Evolutionary conservation across 1,140 invertebrate genomes (phyloP).

Genomic region (Scaptomyza montana): DNA sequence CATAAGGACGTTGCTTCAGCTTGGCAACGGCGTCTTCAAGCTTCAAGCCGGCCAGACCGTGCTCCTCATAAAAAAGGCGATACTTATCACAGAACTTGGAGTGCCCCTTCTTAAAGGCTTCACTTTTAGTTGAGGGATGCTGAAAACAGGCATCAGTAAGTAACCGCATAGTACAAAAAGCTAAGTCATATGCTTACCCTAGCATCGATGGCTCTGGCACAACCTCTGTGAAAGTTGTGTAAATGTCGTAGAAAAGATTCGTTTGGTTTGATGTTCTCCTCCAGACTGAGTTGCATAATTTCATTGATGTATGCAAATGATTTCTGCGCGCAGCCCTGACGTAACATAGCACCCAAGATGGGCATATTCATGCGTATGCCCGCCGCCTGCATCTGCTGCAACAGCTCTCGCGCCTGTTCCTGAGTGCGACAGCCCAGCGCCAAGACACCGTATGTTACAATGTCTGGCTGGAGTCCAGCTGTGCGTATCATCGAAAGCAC

Average conservation of each 20-base stretch:
- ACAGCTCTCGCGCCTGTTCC: conserved; percentile 86
- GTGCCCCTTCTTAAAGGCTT: conserved; percentile 79
- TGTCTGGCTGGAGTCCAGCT: conserved; percentile 87
- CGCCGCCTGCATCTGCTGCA: conserved; percentile 88
- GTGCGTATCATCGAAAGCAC: conserved; percentile 87
- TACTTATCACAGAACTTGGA: conserved; percentile 85
- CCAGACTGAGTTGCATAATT: conserved; percentile 87
- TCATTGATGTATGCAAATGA: conserved; percentile 88
- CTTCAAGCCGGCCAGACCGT: conserved; percentile 84
- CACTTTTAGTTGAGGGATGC: conserved; percentile 68
- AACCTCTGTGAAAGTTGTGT: conserved; percentile 84
- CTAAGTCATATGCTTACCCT: conserved; percentile 80
- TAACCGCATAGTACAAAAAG: not conserved
- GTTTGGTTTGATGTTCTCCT: conserved; percentile 86
- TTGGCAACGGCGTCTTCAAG: conserved; percentile 83
- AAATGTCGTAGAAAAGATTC: conserved; percentile 85
- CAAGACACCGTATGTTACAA: conserved; percentile 94
- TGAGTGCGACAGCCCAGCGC: conserved; percentile 89
- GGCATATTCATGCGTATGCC: conserved; percentile 88
- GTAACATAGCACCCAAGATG: conserved; percentile 89
- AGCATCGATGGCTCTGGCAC: conserved; percentile 83
- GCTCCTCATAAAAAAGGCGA: conserved; percentile 85
- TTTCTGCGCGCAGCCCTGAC: conserved; percentile 85
- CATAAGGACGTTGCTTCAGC: conserved; percentile 85
- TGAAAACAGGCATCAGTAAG: conserved; percentile 18